Evolutionary conservation across 2,797 vertebrate species (phyloP).

Genomic region (Lerista edwardsae): DNA sequence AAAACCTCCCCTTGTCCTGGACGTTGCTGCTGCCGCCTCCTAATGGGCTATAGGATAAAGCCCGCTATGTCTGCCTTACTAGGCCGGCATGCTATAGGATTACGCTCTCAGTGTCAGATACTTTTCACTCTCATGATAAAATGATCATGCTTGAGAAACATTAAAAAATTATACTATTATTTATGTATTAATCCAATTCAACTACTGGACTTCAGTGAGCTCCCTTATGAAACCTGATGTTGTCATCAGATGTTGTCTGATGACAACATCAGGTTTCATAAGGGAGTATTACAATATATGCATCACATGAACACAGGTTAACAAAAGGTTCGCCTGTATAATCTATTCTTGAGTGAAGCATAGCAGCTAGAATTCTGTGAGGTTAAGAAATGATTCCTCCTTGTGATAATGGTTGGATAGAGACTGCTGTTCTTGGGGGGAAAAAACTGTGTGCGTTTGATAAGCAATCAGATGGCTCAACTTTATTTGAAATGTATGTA

Average conservation of each 20-base stretch:
- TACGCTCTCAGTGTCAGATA: constrained; percentile 30
- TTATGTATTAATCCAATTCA: constrained; percentile 14
- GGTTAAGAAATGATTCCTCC: neutral
- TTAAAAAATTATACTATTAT: neutral
- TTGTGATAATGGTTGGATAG: neutral
- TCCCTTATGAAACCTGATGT: too few relatives aligned
- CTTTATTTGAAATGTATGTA: neutral
- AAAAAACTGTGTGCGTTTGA: neutral
- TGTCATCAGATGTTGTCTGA: too few relatives aligned
- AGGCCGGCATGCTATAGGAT: too few relatives aligned
- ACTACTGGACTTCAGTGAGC: constrained; percentile 45
- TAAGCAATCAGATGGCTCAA: neutral
- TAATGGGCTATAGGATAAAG: too few relatives aligned
- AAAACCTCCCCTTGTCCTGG: too few relatives aligned
- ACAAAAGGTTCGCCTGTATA: constrained; percentile 2
- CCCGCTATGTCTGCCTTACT: too few relatives aligned
- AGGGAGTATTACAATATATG: neutral
- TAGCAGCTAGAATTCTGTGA: neutral
- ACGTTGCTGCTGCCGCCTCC: too few relatives aligned
- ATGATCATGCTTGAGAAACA: constrained; percentile 22
- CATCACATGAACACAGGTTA: neutral
- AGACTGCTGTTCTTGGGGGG: neutral
- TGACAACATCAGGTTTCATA: constrained; percentile 5
- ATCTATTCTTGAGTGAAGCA: neutral
- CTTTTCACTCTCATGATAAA: constrained; percentile 3